Conservation (phyloP, 2,113 vertebrate genomes). For the Triplophysa tibetana region DNA sequence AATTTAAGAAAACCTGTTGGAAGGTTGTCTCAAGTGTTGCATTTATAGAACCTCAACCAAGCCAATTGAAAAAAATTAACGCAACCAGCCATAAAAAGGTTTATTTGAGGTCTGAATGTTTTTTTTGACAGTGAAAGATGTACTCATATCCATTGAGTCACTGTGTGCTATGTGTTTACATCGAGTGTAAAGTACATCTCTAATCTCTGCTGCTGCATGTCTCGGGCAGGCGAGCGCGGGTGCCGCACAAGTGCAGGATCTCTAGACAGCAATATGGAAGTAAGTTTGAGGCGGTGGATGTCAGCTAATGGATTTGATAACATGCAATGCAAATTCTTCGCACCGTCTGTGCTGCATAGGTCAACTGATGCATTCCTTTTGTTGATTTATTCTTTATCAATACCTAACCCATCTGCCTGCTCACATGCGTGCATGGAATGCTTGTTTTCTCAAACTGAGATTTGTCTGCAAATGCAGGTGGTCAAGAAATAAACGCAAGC, state of each 20-base stretch:
- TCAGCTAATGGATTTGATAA: slow-evolving; percentile 90
- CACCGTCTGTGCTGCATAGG: slow-evolving; percentile 75
- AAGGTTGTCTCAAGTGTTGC: too few relatives aligned
- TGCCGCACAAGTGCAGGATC: slow-evolving; percentile 99
- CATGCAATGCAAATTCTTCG: slow-evolving; percentile 84
- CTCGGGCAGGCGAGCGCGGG: slow-evolving; percentile 99
- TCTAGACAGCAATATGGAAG: slow-evolving; percentile 82
- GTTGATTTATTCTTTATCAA: slow-evolving; percentile 40
- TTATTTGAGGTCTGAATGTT: too few relatives aligned
- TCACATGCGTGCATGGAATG: slow-evolving; percentile 90
- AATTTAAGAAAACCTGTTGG: too few relatives aligned
- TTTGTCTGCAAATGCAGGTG: slow-evolving; percentile 72
- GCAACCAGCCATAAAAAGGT: too few relatives aligned
- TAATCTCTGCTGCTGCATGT: slow-evolving; percentile 99
- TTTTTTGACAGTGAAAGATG: too few relatives aligned
- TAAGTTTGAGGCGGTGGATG: slow-evolving; percentile 94
- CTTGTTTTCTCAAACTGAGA: slow-evolving; percentile 77
- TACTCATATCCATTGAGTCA: not conserved
- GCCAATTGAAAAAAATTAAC: too few relatives aligned
- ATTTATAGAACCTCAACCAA: too few relatives aligned
- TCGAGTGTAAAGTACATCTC: slow-evolving; percentile 83
- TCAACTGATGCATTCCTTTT: slow-evolving; percentile 70
- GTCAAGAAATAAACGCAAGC: slow-evolving; percentile 77
- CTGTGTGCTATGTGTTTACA: slow-evolving; percentile 56
- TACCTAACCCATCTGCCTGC: slow-evolving; percentile 74